Percentiles rank a stretch among this genome's conserved stretches.
These are phyloP conservation scores for Ianthella basta DNA, from an alignment of 37 sponge, comb jelly and placozoan species.

Conservation along the genomic window DNA sequence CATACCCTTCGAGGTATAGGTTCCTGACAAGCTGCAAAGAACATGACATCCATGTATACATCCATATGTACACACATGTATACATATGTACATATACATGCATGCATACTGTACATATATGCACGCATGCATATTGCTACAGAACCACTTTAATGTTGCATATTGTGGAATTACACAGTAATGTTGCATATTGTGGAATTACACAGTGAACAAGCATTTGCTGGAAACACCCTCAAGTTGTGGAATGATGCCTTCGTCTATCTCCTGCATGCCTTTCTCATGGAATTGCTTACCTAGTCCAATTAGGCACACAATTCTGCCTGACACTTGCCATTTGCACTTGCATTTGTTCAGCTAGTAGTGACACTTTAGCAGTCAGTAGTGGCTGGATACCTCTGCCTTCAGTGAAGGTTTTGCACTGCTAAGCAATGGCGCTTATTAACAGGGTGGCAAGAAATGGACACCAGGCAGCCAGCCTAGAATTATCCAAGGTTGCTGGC, in stretches of 20 bases:
- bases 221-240: not conserved
- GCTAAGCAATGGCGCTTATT: too few relatives aligned
- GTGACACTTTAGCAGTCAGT: too few relatives aligned
- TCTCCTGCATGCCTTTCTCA: slow-evolving; percentile 15
- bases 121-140: not conserved
- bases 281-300: not conserved
- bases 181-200: slow-evolving; percentile 8
- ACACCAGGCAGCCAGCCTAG: too few relatives aligned
- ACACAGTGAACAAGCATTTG: not conserved
- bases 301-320: not conserved
- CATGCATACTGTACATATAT: slow-evolving; percentile 8
- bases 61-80: not conserved
- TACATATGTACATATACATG: slow-evolving; percentile 14
- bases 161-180: slow-evolving; percentile 10
- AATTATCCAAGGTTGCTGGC: too few relatives aligned
- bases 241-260: slow-evolving; percentile 15
- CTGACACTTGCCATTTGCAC: not conserved
- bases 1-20: not conserved
- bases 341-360: too few relatives aligned
- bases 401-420: slow-evolving; percentile 12
- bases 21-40: slow-evolving; percentile 2
- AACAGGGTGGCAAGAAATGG: too few relatives aligned
- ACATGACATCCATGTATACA: not conserved
- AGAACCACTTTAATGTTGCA: slow-evolving; percentile 29
- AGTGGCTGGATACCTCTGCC: too few relatives aligned